Conservation (phyloP, 2,888 invertebrate genomes). For the Idaea aversata region DNA sequence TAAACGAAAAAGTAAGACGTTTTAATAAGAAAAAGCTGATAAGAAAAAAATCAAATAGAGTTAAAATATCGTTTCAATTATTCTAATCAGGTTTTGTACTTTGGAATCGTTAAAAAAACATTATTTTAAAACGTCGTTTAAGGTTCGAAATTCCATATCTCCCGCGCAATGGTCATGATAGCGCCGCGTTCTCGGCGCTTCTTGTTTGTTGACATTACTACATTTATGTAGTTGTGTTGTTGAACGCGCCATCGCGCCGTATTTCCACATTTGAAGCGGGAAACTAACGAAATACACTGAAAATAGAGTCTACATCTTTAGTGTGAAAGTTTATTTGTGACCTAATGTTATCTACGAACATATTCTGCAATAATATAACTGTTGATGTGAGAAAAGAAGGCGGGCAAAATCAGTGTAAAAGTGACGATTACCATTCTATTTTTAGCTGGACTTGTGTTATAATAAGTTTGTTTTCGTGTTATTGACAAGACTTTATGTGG, state of each 20-base stretch:
- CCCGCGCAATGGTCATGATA: constrained; percentile 39
- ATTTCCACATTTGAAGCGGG: constrained; percentile 48
- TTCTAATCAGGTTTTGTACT: neutral
- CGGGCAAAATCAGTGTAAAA: constrained; percentile 71
- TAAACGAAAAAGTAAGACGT: too few relatives aligned
- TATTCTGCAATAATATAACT: constrained; percentile 33
- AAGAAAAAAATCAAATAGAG: too few relatives aligned
- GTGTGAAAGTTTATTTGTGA: constrained; percentile 42
- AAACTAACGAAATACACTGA: constrained; percentile 43
- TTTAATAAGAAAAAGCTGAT: too few relatives aligned
- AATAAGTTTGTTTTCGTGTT: constrained; percentile 48
- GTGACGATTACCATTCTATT: constrained; percentile 69
- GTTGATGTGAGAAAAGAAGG: constrained; percentile 60
- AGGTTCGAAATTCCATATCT: constrained; percentile 22
- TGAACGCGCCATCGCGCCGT: constrained; percentile 61
- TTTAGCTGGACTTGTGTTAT: constrained; percentile 63
- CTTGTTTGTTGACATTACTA: constrained; percentile 67
- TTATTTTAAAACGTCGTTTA: neutral
- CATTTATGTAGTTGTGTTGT: constrained; percentile 60
- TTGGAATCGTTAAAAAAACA: neutral
- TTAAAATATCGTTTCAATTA: neutral
- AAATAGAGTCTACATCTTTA: constrained; percentile 39
- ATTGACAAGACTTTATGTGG: constrained; percentile 30
- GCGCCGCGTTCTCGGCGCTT: constrained; percentile 37
- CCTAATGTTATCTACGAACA: constrained; percentile 35